Evolutionary conservation across 2,797 vertebrate genomes (phyloP).

Genomic region (Cossypha niveicapilla): DNA sequence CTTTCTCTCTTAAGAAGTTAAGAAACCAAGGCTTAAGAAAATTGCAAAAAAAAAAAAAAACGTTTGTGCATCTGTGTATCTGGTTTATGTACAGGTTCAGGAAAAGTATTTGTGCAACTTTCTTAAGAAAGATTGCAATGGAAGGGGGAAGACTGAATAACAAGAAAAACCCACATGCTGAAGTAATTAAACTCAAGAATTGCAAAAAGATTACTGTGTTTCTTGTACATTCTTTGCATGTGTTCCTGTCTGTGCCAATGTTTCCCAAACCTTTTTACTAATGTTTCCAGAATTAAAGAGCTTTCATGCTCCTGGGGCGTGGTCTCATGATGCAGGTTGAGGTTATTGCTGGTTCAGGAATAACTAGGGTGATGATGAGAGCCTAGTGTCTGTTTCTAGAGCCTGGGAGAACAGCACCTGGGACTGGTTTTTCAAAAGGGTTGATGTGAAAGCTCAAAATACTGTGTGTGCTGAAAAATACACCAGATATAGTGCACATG

Average conservation of each 20-base stretch:
- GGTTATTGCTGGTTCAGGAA: not conserved
- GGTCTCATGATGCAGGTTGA: not conserved
- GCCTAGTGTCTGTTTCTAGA: not conserved
- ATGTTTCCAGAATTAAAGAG: not conserved
- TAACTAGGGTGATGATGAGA: too few species aligned
- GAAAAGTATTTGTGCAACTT: conserved; percentile 19
- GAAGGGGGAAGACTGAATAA: not conserved
- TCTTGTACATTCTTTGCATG: not conserved
- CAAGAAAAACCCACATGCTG: not conserved
- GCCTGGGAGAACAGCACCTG: not conserved
- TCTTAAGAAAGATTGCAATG: not conserved
- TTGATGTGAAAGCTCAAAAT: not conserved
- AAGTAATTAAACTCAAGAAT: conserved; percentile 53
- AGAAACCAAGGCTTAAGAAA: not conserved
- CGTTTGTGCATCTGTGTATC: not conserved
- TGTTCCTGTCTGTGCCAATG: not conserved
- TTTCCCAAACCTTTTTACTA: not conserved
- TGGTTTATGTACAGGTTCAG: not conserved
- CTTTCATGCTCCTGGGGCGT: fast-evolving
- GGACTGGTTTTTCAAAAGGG: not conserved
- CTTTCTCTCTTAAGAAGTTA: not conserved
- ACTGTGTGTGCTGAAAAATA: not conserved
- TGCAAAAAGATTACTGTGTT: conserved; percentile 8
- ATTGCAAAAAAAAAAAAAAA: not conserved
- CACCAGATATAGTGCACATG: not conserved